Evolutionary conservation across 2,888 invertebrate species (phyloP).

Genomic region (Norana najaformis): DNA sequence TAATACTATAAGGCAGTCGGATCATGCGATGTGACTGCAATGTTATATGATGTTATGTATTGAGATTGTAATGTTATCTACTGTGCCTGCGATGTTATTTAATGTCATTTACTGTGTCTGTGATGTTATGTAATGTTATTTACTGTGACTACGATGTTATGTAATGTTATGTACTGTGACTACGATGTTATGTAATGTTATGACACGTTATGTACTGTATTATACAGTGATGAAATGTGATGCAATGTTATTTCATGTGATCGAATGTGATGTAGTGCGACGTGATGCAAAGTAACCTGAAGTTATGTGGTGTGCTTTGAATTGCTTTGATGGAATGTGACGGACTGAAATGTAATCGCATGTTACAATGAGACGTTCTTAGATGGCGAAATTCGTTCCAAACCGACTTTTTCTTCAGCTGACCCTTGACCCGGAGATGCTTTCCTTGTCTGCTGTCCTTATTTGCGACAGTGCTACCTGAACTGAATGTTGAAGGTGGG

Average conservation of each 20-base stretch:
- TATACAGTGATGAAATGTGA: no score
- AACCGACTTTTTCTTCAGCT: background rate
- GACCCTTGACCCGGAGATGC: background rate
- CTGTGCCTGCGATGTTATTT: no score
- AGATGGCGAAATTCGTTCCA: background rate
- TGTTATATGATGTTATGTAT: no score
- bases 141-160: no score
- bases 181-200: no score
- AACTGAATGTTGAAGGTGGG: background rate
- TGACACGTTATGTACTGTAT: no score
- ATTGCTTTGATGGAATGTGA: background rate
- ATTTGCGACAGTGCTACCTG: background rate
- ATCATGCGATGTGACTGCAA: no score
- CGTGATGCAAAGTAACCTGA: background rate
- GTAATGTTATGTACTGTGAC: no score
- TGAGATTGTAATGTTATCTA: no score
- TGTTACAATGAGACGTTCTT: background rate
- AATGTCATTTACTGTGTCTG: no score
- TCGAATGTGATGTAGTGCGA: background rate
- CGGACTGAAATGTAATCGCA: background rate
- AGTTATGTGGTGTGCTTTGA: background rate
- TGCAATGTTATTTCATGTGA: no score
- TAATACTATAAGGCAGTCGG: no score
- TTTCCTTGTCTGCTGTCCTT: background rate
- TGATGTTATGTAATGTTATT: background rate